Evolutionary conservation across 2,888 invertebrate species (phyloP).

Genomic region (Conops quadrifasciatus): DNA sequence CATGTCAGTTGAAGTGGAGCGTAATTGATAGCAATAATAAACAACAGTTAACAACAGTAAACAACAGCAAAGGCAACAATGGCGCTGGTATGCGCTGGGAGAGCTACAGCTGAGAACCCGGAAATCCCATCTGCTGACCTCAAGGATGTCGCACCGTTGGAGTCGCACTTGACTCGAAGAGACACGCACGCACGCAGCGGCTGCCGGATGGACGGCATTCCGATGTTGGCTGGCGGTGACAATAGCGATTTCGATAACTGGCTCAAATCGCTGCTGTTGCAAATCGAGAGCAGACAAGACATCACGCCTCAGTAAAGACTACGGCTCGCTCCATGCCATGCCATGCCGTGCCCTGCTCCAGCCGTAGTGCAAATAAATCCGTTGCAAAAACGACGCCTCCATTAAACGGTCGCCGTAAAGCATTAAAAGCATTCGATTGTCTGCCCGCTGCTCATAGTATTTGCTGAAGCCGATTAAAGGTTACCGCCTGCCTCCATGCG

Average conservation of each 20-base stretch:
- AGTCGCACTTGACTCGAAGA: constrained; percentile 1
- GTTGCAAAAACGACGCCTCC: not conserved
- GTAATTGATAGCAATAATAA: constrained; percentile 5
- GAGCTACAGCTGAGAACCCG: not conserved
- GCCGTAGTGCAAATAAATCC: constrained; percentile 12
- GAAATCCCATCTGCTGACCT: not conserved
- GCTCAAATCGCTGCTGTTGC: not conserved
- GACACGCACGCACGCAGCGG: too few relatives aligned
- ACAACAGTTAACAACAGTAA: not conserved
- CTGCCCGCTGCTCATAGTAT: constrained; percentile 3
- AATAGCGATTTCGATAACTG: constrained; percentile 12
- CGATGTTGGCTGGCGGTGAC: constrained; percentile 24
- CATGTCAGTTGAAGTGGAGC: constrained; percentile 6
- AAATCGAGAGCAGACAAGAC: not conserved
- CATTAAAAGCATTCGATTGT: constrained; percentile 27
- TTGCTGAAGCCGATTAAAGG: constrained; percentile 19
- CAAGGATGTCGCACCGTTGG: not conserved
- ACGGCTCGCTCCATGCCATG: not conserved
- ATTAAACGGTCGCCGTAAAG: not conserved
- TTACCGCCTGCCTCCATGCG: not conserved
- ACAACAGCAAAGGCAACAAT: not conserved
- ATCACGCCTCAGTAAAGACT: too few relatives aligned
- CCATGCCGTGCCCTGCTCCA: not conserved
- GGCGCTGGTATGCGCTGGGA: not conserved
- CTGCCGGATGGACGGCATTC: constrained; percentile 9